Conservation (phyloP, 2,113 vertebrate species). For the Platanista minor region DNA sequence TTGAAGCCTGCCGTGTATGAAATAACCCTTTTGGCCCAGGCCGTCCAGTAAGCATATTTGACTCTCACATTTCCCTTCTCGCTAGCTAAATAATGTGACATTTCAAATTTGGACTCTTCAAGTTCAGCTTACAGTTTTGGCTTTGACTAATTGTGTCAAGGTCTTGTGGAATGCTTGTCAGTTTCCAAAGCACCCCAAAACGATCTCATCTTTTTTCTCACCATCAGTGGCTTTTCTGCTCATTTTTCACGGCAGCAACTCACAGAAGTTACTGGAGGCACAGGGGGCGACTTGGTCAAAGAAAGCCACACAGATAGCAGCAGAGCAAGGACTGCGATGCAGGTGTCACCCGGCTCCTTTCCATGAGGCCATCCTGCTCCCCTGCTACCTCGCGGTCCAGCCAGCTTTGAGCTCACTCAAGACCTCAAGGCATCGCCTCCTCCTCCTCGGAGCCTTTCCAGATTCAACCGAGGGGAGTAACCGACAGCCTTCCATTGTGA, state of each 20-base stretch:
- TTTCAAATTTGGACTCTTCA: constrained; percentile 63
- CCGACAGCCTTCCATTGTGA: neutral
- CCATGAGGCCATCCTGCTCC: constrained; percentile 60
- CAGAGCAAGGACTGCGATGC: constrained; percentile 1
- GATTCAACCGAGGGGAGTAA: neutral
- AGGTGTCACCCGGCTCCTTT: constrained; percentile 48
- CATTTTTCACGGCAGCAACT: constrained; percentile 65
- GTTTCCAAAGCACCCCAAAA: constrained; percentile 56
- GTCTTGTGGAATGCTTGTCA: constrained; percentile 59
- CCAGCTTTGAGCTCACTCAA: constrained; percentile 44
- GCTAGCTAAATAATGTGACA: constrained; percentile 63
- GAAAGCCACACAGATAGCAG: neutral
- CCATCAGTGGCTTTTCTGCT: constrained; percentile 62
- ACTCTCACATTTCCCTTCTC: constrained; percentile 42
- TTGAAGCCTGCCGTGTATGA: constrained; percentile 49
- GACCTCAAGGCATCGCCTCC: constrained; percentile 13
- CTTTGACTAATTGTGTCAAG: constrained; percentile 68
- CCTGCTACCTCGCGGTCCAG: neutral
- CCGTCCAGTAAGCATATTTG: constrained; percentile 52
- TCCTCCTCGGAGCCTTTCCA: neutral
- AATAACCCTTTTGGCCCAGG: constrained; percentile 48
- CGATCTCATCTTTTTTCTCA: constrained; percentile 67
- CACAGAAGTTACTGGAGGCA: constrained; percentile 68
- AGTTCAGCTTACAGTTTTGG: constrained; percentile 62
- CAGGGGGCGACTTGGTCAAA: constrained; percentile 28